These are phyloP conservation scores for Branchipolynoe longqiensis DNA, from an alignment of 2,888 invertebrate genomes.

Conservation along the genomic window DNA sequence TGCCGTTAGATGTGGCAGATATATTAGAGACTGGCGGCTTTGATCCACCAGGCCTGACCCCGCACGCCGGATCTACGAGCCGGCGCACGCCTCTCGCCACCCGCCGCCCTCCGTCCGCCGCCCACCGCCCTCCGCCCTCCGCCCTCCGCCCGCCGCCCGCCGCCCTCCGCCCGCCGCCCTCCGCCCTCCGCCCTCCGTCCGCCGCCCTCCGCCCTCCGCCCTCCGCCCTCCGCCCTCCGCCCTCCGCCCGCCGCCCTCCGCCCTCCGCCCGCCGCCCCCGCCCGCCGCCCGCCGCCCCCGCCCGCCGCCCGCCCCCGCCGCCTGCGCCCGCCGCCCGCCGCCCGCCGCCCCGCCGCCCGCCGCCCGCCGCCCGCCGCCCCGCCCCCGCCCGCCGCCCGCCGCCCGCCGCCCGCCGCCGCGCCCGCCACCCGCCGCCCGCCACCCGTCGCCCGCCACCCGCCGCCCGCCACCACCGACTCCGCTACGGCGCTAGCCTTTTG, in stretches of 20 bases:
- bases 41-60: constrained; percentile 48
- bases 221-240: background rate
- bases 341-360: background rate
- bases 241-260: background rate
- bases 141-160: background rate
- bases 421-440: background rate
- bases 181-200: background rate
- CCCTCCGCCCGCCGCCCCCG: background rate
- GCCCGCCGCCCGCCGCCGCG: background rate
- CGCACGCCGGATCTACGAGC: background rate
- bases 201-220: background rate
- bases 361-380: background rate
- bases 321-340: too few relatives aligned
- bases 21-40: constrained; percentile 6
- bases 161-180: background rate
- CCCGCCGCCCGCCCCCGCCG: background rate
- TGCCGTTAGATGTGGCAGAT: constrained; percentile 51
- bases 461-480: background rate
- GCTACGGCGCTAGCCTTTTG: background rate
- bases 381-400: background rate
- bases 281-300: background rate
- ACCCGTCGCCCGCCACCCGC: background rate
- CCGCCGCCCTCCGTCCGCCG: background rate
- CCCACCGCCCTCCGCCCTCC: background rate
- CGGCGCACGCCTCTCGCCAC: background rate